Base-by-base conservation (phyloP, 2,888 invertebrate genomes). In the Synergus laeviventris region DNA sequence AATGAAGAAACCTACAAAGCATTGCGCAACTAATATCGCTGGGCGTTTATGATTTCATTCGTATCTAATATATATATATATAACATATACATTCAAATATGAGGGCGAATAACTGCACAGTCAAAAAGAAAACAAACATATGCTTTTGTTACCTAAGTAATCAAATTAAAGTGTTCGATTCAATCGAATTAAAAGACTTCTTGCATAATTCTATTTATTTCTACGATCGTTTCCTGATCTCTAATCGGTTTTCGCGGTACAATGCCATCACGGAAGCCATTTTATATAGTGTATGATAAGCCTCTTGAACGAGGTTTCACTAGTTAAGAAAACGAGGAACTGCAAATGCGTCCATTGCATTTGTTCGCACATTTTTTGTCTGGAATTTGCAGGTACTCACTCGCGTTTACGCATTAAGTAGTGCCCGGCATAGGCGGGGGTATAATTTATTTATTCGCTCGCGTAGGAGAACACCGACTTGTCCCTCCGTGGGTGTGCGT, bases 401-500 rank as follows among this genome's bases (percentile, higher is more conserved):
- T 56, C 24, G 4, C 21, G 56, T 56, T 49, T 56, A 56, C 56
- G 18, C 56, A 56, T 12, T 56, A 12, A 56, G 18, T 56, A 56
- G 14, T 42, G 42, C 36, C 38, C 36, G 38, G 38, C 62, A 38
- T 36, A 38, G 18, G 38, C 31, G 11, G 11, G 11, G 36, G 31
- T 36, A 36, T 70, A 49, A 70, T 70, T 70, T 49, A 49, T 70
- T 49, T 70, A 70, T 49, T 45, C 49, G 49, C 49, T 31, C 21
- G 45, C 45, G 70, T 49, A 49, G 49, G 49, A 49, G 31, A 49
- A 70, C 42, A 56, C 21, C 56, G 12, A 56, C 56, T 56, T 56
- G 56, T 21, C 12, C 9, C n/a, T 73, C 76, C 79, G 85, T 85
- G 82, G 85, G 83, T 81, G 84, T 79, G 78, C 80, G 84, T 81